These are phyloP conservation scores for Scomber scombrus DNA, from an alignment of 2,113 vertebrate genomes.

Conservation along the genomic window DNA sequence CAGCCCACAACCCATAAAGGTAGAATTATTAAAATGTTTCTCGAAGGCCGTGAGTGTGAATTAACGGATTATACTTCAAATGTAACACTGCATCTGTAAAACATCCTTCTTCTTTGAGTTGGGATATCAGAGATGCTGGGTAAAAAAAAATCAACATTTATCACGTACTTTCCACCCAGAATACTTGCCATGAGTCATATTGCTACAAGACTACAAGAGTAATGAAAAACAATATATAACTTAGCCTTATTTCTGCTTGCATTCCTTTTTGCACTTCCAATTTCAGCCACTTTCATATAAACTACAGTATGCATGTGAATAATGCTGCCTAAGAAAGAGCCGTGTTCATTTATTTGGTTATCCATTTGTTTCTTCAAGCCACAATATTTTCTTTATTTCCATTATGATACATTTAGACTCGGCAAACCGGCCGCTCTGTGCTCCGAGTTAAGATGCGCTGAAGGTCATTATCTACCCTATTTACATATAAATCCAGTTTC, in stretches of 20 bases:
- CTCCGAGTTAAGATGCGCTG: conserved; percentile 1
- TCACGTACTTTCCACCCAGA: neutral
- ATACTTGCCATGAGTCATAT: neutral
- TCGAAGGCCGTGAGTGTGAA: neutral
- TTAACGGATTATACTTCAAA: neutral
- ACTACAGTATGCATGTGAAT: neutral
- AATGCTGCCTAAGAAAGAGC: neutral
- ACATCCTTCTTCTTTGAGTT: neutral
- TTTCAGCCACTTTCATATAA: neutral
- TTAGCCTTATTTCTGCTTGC: neutral
- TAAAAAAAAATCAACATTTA: conserved; percentile 10
- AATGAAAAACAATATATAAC: too few relatives aligned
- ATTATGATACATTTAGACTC: conserved; percentile 11
- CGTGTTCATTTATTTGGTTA: neutral
- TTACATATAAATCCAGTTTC: neutral
- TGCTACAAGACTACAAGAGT: neutral
- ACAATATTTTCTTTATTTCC: neutral
- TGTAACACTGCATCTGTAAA: neutral
- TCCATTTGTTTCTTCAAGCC: conserved; percentile 19
- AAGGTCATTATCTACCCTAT: conserved; percentile 24
- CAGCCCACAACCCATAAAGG: conserved; percentile 6
- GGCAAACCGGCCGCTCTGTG: neutral
- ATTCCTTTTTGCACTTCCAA: too few relatives aligned
- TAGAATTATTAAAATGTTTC: conserved; percentile 11
- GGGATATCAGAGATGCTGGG: neutral